A percentile compares a stretch with the other conserved stretches of the same genome.
Evolutionary conservation across 1,140 invertebrate genomes (phyloP).

Genomic region (Paramacrobiotus metropolitanus): DNA sequence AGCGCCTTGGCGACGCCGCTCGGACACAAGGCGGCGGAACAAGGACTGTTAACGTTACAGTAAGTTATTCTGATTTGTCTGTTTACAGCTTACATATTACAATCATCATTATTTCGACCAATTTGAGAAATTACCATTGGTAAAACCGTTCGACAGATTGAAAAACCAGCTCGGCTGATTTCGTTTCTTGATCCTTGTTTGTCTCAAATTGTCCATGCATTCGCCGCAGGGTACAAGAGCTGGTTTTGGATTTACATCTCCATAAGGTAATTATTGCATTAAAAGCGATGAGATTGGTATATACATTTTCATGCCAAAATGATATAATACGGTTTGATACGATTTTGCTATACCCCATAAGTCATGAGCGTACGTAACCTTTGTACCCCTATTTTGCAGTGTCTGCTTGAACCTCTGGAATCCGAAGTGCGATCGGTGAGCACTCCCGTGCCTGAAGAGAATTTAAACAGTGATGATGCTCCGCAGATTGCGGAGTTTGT

Average conservation of each 20-base stretch:
- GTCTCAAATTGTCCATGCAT: conserved; percentile 52
- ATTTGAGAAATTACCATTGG: conserved; percentile 9
- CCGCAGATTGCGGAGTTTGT: no score
- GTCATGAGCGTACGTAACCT: no score
- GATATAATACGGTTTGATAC: no score
- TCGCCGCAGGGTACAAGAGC: conserved; percentile 68
- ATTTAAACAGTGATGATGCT: no score
- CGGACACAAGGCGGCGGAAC: conserved; percentile 28
- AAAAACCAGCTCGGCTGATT: conserved; percentile 62
- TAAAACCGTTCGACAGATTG: conserved; percentile 31
- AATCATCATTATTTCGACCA: conserved; percentile 5
- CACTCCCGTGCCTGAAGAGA: no score
- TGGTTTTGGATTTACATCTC: conserved; percentile 67
- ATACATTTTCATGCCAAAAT: no score
- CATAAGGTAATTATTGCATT: no score
- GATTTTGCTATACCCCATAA: no score
- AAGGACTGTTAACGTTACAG: conserved; percentile 30
- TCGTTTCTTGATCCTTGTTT: conserved; percentile 66
- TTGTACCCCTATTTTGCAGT: no score
- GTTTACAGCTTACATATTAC: conserved; percentile 6
- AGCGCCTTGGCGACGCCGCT: conserved; percentile 28
- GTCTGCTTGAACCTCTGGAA: no score
- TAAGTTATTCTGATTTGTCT: conserved; percentile 14
- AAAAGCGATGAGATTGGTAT: no score
- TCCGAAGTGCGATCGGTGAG: no score